These are phyloP conservation scores for Austrofundulus limnaeus DNA, from an alignment of 2,113 vertebrate genomes.

Conservation along the genomic window DNA sequence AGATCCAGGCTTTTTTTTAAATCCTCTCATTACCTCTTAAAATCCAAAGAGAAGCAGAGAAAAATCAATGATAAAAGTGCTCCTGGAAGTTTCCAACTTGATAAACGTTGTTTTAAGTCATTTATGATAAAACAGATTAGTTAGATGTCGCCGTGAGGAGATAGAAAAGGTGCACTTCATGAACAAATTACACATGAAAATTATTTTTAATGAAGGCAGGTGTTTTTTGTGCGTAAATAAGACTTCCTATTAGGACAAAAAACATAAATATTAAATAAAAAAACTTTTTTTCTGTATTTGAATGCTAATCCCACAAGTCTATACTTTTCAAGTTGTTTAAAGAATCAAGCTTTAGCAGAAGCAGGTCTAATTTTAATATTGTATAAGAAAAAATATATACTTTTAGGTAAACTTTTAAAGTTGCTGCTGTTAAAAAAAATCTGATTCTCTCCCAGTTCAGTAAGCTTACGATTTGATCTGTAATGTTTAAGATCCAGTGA, in stretches of 20 bases:
- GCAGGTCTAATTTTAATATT: too few species aligned
- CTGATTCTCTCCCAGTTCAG: background rate
- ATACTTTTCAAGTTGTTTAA: too few species aligned
- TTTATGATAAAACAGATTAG: slow-evolving; percentile 18
- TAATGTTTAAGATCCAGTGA: background rate
- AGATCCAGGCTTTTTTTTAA: slow-evolving; percentile 76
- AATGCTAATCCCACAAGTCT: too few species aligned
- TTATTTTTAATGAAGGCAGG: background rate
- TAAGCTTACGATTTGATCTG: background rate
- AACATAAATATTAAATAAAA: too few species aligned
- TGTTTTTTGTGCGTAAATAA: too few species aligned
- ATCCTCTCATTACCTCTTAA: slow-evolving; percentile 70
- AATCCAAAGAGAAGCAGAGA: slow-evolving; percentile 48
- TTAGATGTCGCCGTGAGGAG: background rate
- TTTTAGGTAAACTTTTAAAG: too few species aligned
- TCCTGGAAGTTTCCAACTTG: slow-evolving; percentile 61
- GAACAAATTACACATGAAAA: background rate
- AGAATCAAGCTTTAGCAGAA: too few species aligned
- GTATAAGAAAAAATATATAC: too few species aligned
- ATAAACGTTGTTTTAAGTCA: slow-evolving; percentile 47
- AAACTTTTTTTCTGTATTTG: too few species aligned
- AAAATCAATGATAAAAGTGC: slow-evolving; percentile 68
- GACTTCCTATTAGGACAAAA: too few species aligned
- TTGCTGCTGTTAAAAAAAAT: too few species aligned
- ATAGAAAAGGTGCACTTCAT: slow-evolving; percentile 11